phyloP scores from a whole-genome alignment of 1,140 invertebrate genomes.

The Macrosteles quadrilineatus region DNA sequence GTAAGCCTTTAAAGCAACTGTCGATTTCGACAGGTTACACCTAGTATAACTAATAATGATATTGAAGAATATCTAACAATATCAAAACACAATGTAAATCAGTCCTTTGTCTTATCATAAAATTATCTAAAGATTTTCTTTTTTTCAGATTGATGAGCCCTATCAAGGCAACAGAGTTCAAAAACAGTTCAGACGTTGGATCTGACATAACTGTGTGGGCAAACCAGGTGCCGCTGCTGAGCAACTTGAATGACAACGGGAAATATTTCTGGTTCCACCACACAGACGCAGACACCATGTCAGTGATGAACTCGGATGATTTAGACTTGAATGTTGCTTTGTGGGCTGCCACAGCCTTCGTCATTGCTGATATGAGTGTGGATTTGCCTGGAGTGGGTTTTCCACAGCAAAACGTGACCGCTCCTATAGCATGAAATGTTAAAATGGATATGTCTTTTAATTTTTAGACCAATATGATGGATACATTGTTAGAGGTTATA shows the following conservation, averaged over 20 bases:
- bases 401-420: no score
- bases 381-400: constrained; percentile 29
- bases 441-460: no score
- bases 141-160: constrained; percentile 53
- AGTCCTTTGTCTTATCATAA: no score
- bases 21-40: no score
- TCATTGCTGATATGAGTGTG: constrained; percentile 65
- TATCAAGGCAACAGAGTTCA: constrained; percentile 57
- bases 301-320: constrained; percentile 63
- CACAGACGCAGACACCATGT: constrained; percentile 74
- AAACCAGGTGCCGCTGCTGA: constrained; percentile 66
- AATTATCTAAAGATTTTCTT: no score
- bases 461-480: no score
- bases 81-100: no score
- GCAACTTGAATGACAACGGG: constrained; percentile 66
- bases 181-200: constrained; percentile 50
- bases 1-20: no score
- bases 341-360: constrained; percentile 72
- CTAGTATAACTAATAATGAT: no score
- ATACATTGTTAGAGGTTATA: no score
- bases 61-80: no score
- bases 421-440: no score
- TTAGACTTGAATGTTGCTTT: constrained; percentile 72
- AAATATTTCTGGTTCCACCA: constrained; percentile 86
- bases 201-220: constrained; percentile 68